A percentile compares a stretch with the other conserved stretches of the same genome.
Evolutionary conservation across 2,888 invertebrate genomes (phyloP).

Genomic region (Salticus scenicus): DNA sequence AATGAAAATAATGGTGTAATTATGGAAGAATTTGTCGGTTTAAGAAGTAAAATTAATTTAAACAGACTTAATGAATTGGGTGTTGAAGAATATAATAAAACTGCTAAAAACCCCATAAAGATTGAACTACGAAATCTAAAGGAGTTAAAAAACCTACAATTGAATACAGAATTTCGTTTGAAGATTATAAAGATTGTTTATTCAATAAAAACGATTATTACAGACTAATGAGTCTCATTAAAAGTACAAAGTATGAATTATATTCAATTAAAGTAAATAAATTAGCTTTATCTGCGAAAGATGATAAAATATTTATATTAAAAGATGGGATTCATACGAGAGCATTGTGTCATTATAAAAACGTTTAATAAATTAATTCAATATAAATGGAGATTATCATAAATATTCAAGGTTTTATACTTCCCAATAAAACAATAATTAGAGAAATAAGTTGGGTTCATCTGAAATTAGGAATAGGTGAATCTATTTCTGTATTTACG

Average conservation of each 20-base stretch:
- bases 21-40: constrained; percentile 15
- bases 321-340: constrained; percentile 9
- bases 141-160: constrained; percentile 2
- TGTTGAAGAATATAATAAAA: constrained; percentile 5
- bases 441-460: constrained; percentile 19
- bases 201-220: background rate
- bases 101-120: background rate
- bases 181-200: constrained; percentile 22
- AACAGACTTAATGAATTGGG: background rate
- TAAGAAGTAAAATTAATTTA: constrained; percentile 1
- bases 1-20: constrained; percentile 23
- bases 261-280: background rate
- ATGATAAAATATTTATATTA: constrained; percentile 15
- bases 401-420: constrained; percentile 9
- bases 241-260: background rate
- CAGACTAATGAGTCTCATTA: background rate
- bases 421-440: background rate
- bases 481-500: background rate
- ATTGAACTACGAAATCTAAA: background rate
- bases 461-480: constrained; percentile 10
- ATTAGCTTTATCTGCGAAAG: background rate
- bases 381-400: background rate
- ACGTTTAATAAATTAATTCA: too few species aligned
- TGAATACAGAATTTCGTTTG: constrained; percentile 7
- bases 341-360: constrained; percentile 14